Base-by-base conservation (phyloP, 2,797 vertebrate genomes). In the Hyperoplus immaculatus region DNA sequence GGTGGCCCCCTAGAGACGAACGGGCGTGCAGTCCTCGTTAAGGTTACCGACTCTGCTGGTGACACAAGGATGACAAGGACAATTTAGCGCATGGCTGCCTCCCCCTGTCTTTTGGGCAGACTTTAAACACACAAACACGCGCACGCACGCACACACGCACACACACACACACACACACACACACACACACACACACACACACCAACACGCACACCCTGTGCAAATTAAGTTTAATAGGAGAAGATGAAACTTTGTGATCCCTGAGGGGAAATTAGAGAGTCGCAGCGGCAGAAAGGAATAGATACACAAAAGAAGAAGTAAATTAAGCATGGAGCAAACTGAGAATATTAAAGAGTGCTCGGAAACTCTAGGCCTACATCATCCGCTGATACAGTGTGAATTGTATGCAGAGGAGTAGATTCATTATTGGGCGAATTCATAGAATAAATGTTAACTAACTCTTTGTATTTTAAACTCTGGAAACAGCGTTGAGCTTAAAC, bases 161-260 rank as follows among this genome's bases (percentile, higher is more conserved):
- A 64, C 72, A 73, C 21, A 71, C 72, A 62, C 45, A 65, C 69
- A 16, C 69, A 38, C 63, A 39, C 72, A 9, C 46, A 49, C 51
- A 71, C 75, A 60, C 61, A 29, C 66, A 62, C 67, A 14, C 66
- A 39, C 61, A 41, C 75, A 9, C 47, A 49, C 51, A 71, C 75
- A 60, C 61, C 58, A 65, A 47, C 56, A 60, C 70, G 62, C 76
- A 72, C n/a, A 72, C 71, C 60, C 45, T 38, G 54, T 51, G 80
- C 64, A 88, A 88, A 89, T 92, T 77, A 90, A 84, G 79, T 90
- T 88, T 88, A 83, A 89, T 87, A 90, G 75, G 84, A 87, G 77
- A 56, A 84, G 80, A 89, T 80, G 83, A 81, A 89, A 90, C 85
- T 88, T 87, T 77, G 65, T 75, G 68, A 73, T 90, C 89, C 88